A percentile compares a stretch with the other conserved stretches of the same genome.
phyloP scores from a whole-genome alignment of 2,113 vertebrate genomes.

The Beaufortia kweichowensis region DNA sequence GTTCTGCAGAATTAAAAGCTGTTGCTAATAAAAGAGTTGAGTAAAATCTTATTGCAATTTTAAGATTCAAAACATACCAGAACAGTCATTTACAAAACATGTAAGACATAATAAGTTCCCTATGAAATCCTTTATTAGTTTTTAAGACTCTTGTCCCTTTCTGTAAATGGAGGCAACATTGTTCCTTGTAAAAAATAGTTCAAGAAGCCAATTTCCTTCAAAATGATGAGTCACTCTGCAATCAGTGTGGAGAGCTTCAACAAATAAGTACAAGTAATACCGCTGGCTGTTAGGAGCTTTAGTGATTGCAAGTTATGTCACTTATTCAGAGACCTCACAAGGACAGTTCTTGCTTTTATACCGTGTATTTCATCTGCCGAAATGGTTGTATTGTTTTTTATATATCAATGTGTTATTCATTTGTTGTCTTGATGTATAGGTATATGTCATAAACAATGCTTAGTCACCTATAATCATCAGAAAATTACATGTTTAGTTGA shows the following conservation, averaged over 20 bases:
- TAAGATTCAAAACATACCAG: background rate
- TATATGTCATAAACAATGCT: background rate
- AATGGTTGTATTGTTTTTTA: conserved; percentile 2
- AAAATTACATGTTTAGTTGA: background rate
- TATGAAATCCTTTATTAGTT: conserved; percentile 5
- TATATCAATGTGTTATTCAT: too few species aligned
- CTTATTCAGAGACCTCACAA: conserved; percentile 26
- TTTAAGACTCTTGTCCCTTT: conserved; percentile 26
- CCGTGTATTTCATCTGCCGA: background rate
- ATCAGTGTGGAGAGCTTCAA: conserved; percentile 51
- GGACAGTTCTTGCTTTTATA: conserved; percentile 16
- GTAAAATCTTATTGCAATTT: background rate
- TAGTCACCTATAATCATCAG: background rate
- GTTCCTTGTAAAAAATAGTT: conserved; percentile 36
- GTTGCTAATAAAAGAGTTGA: background rate
- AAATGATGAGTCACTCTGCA: conserved; percentile 57
- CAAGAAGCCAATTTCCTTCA: conserved; percentile 48
- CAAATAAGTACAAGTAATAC: conserved; percentile 57
- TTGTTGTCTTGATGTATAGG: background rate
- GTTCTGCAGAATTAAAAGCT: background rate
- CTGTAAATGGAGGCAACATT: conserved; percentile 35
- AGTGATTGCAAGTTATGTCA: conserved; percentile 52
- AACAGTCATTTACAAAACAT: background rate
- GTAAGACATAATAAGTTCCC: background rate
- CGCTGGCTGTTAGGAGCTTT: conserved; percentile 43